phyloP scores from a whole-genome alignment of 2,113 vertebrate species.

The Dasyprocta punctata region DNA sequence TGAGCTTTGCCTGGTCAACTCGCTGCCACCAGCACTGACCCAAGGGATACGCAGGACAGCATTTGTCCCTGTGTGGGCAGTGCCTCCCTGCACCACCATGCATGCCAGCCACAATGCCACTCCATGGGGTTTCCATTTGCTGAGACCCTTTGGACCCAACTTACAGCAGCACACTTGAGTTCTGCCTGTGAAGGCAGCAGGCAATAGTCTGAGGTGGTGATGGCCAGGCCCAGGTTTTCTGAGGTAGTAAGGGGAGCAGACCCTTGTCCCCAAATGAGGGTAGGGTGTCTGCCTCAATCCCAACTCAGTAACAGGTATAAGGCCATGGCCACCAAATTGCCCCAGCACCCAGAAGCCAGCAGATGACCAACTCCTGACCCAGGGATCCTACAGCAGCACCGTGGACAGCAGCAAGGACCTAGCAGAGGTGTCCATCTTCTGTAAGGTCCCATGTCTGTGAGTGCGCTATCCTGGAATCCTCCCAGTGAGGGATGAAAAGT shows the following conservation, averaged over 20 bases:
- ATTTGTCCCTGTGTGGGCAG: no score
- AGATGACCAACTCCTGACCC: background rate
- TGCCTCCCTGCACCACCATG: no score
- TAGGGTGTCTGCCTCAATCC: background rate
- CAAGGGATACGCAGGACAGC: accelerated
- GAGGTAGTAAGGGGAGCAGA: background rate
- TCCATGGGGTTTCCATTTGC: background rate
- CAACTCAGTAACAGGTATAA: no score
- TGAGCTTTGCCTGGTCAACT: no score
- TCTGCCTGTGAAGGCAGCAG: background rate
- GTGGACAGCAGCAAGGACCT: background rate
- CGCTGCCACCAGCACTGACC: background rate
- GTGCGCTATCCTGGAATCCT: background rate
- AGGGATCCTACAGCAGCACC: background rate
- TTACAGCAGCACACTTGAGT: background rate
- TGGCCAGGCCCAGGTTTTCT: background rate
- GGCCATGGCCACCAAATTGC: background rate
- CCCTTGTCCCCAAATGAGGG: no score
- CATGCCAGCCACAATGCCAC: background rate
- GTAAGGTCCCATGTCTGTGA: accelerated
- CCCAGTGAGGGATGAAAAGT: background rate
- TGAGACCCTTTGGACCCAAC: background rate
- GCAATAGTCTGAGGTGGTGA: background rate
- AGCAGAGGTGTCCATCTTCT: accelerated
- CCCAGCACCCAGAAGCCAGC: background rate